A percentile compares a stretch with the other conserved stretches of the same genome.
phyloP scores from a whole-genome alignment of 2,888 invertebrate genomes.

The Drosophila putrida region DNA sequence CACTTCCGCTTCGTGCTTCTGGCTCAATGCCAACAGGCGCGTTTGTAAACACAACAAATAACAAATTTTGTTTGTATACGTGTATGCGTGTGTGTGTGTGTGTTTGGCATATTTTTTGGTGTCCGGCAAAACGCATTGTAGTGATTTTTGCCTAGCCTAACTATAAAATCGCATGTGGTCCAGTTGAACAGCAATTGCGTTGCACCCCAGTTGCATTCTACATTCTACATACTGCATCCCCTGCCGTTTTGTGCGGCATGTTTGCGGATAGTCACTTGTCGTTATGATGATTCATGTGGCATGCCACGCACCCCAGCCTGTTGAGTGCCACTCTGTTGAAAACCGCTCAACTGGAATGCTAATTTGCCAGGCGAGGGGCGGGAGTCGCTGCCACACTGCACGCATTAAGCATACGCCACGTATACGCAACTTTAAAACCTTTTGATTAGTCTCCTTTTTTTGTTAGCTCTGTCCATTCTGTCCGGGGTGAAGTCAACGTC shows the following conservation, averaged over 20 bases:
- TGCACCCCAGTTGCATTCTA: slow-evolving; percentile 1
- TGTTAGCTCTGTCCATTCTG: no score
- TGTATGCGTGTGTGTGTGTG: slow-evolving; percentile 24
- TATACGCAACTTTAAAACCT: slow-evolving; percentile 32
- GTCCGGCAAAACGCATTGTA: slow-evolving; percentile 56
- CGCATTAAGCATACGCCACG: slow-evolving; percentile 44
- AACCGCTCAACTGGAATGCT: slow-evolving; percentile 64
- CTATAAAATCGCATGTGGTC: slow-evolving; percentile 63
- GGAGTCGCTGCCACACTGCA: not conserved
- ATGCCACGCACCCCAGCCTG: slow-evolving; percentile 54
- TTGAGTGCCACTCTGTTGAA: slow-evolving; percentile 54
- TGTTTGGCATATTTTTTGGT: slow-evolving; percentile 72
- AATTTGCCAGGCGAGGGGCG: slow-evolving; percentile 39
- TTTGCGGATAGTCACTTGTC: slow-evolving; percentile 67
- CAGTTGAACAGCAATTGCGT: slow-evolving; percentile 41
- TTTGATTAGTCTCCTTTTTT: not conserved
- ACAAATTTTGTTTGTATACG: slow-evolving; percentile 53
- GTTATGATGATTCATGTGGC: slow-evolving; percentile 74
- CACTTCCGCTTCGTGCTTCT: slow-evolving; percentile 16
- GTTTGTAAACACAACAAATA: slow-evolving; percentile 77
- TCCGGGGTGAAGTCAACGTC: slow-evolving; percentile 26
- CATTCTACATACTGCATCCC: not conserved
- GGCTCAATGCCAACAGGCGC: slow-evolving; percentile 55
- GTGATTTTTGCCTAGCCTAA: slow-evolving; percentile 65
- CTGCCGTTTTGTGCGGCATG: slow-evolving; percentile 38